Evolutionary conservation across 2,888 invertebrate species (phyloP).

Genomic region (Volucella bombylans): DNA sequence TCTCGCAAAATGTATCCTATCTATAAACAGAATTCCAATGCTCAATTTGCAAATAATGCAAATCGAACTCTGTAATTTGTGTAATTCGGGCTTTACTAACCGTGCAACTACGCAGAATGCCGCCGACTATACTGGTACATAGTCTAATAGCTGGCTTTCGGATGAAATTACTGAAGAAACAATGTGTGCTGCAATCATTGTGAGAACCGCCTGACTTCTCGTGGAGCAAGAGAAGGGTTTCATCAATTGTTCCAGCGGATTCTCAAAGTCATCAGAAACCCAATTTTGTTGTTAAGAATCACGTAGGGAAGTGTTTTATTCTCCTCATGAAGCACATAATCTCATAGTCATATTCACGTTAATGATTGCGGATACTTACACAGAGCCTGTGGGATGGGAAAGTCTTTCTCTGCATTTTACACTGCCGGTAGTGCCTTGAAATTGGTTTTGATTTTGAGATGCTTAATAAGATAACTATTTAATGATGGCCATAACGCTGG

Average conservation of each 20-base stretch:
- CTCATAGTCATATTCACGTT: slow-evolving; percentile 34
- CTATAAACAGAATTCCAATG: slow-evolving; percentile 32
- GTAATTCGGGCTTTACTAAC: slow-evolving; percentile 35
- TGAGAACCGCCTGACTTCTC: slow-evolving; percentile 22
- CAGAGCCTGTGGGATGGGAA: slow-evolving; percentile 41
- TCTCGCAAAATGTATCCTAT: neutral
- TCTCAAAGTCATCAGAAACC: slow-evolving; percentile 40
- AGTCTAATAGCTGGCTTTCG: slow-evolving; percentile 41
- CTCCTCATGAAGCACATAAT: slow-evolving; percentile 9
- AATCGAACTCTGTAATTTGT: slow-evolving; percentile 60
- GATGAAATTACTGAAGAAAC: slow-evolving; percentile 43
- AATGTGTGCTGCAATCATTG: slow-evolving; percentile 35
- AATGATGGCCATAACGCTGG: slow-evolving; percentile 28
- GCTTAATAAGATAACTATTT: slow-evolving; percentile 5
- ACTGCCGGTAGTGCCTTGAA: slow-evolving; percentile 25
- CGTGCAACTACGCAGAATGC: slow-evolving; percentile 7
- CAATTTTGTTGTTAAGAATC: slow-evolving; percentile 42
- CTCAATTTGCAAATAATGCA: slow-evolving; percentile 55
- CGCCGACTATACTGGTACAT: slow-evolving; percentile 11
- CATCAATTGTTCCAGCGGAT: slow-evolving; percentile 47
- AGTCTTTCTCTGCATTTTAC: slow-evolving; percentile 17
- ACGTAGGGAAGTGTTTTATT: slow-evolving; percentile 20
- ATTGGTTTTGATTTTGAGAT: slow-evolving; percentile 19
- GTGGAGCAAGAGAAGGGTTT: neutral
- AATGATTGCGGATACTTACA: slow-evolving; percentile 22